Conservation (phyloP, 2,113 vertebrate genomes). For the Microcebus jonahi region DNA sequence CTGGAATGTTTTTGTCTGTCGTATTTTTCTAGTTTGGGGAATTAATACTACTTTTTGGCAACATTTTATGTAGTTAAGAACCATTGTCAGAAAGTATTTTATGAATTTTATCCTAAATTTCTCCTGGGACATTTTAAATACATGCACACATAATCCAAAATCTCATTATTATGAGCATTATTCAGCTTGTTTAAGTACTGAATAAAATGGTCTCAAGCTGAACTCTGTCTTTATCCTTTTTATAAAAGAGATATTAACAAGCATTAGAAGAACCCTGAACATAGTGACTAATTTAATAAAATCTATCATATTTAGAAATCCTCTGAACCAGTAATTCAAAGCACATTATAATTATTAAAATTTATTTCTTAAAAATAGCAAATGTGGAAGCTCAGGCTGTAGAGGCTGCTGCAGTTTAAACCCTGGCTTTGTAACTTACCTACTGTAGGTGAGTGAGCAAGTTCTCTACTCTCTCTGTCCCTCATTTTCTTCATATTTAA, state of each 20-base stretch:
- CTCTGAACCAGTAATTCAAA: neutral
- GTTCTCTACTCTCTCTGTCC: neutral
- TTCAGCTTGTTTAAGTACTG: neutral
- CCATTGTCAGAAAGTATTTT: neutral
- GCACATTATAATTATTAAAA: neutral
- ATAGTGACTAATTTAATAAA: slow-evolving; percentile 24
- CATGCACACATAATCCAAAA: neutral
- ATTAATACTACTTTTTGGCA: neutral
- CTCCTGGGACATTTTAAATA: slow-evolving; percentile 15
- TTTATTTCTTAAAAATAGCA: slow-evolving; percentile 18
- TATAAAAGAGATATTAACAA: neutral
- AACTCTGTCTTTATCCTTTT: slow-evolving; percentile 40
- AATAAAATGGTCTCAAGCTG: slow-evolving; percentile 18
- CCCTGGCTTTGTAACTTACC: neutral
- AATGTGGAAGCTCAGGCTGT: neutral
- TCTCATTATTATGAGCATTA: slow-evolving; percentile 32
- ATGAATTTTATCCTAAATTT: slow-evolving; percentile 16
- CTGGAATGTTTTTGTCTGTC: neutral
- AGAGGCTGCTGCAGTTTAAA: neutral
- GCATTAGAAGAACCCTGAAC: neutral
- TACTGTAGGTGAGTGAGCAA: neutral
- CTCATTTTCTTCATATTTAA: neutral
- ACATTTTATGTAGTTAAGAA: neutral
- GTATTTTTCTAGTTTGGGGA: neutral
- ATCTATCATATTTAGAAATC: slow-evolving; percentile 24